Evolutionary conservation across 1,140 invertebrate genomes (phyloP), one percentile per base, ranked within the genome.

Genomic region (Halictus rubicundus): DNA sequence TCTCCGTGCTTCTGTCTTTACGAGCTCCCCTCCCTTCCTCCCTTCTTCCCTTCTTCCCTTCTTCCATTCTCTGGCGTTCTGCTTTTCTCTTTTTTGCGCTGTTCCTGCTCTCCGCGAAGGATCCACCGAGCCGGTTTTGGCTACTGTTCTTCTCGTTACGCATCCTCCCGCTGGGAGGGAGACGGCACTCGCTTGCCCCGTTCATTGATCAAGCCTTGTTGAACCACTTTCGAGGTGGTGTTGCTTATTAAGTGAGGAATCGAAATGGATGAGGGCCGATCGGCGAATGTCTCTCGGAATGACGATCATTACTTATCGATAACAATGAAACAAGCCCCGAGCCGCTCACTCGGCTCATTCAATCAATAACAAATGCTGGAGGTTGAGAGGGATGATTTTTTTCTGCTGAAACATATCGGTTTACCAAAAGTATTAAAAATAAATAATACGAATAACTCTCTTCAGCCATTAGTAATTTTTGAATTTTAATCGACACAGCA

Each of bases 111-210:
- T 37, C 37, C 59, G 10, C 32, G n/a, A 21, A 23, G n/a, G 42
- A 42, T 37, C 19, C 60, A 0, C 10, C n/a, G 46, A 66, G 52
- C 72, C 72, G 72, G 72, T 75, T 75, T 75, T 21, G 63, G 72
- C 74, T 76, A 76, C 74, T 27, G 74, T 61, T 61, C 25, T 61
- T 61, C 25, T 7, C 9, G 54, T 49, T 76, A 68, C 68, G 25
- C 23, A 39, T 19, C 7, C 19, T 23, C 14, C 21, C 19, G 23
- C 54, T 74, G 25, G 19, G 25, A 46, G 54, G 32, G 64, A 4
- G 19, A 7, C 10, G 4, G 57, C 57, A 14, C 60, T 39, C 16
- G 21, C 60, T 49, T 39, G 5, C 37, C 2, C 27, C 14, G 32
- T n/a, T 76, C 65, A 61, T 69, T 49, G 54, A 49, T 49, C 54